These are phyloP conservation scores for Dysdera silvatica DNA, from an alignment of 1,140 invertebrate genomes.

Conservation along the genomic window DNA sequence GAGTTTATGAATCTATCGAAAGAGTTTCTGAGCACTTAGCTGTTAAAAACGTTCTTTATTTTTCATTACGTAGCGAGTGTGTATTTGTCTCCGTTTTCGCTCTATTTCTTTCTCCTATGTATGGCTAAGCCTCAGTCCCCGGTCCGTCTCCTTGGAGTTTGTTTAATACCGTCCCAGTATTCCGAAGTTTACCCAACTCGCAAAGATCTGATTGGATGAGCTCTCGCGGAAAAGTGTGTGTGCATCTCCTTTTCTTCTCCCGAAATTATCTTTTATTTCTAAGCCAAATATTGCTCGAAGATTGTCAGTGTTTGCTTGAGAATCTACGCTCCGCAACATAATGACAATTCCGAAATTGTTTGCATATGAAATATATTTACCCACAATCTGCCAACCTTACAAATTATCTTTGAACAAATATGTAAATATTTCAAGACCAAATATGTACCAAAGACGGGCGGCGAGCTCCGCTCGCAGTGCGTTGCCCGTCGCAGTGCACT, in stretches of 20 bases:
- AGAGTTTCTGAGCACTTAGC: slow-evolving; percentile 24
- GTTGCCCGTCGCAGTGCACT: too few species aligned
- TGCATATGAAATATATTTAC: slow-evolving; percentile 31
- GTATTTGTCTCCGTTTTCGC: slow-evolving; percentile 20
- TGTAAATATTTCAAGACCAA: slow-evolving; percentile 31
- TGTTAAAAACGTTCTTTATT: slow-evolving; percentile 29
- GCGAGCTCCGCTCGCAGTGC: too few species aligned
- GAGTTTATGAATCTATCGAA: too few species aligned
- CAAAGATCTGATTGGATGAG: slow-evolving; percentile 27
- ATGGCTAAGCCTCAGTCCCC: slow-evolving; percentile 27
- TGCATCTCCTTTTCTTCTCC: slow-evolving; percentile 23
- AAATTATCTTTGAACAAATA: slow-evolving; percentile 32
- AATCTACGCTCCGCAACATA: slow-evolving; percentile 29
- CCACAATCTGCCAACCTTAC: slow-evolving; percentile 31
- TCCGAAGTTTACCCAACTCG: slow-evolving; percentile 29
- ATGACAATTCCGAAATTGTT: slow-evolving; percentile 30
- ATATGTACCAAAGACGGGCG: slow-evolving; percentile 30
- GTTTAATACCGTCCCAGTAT: slow-evolving; percentile 27
- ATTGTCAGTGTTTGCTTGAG: slow-evolving; percentile 29
- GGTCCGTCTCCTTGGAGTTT: slow-evolving; percentile 23
- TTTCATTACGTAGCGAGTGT: slow-evolving; percentile 18
- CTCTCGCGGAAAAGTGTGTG: slow-evolving; percentile 17
- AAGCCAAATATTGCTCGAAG: slow-evolving; percentile 31
- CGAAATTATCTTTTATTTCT: slow-evolving; percentile 31
- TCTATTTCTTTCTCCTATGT: slow-evolving; percentile 23